phyloP scores from a whole-genome alignment of 2,888 invertebrate species.

The Pemphredon lugubris region DNA sequence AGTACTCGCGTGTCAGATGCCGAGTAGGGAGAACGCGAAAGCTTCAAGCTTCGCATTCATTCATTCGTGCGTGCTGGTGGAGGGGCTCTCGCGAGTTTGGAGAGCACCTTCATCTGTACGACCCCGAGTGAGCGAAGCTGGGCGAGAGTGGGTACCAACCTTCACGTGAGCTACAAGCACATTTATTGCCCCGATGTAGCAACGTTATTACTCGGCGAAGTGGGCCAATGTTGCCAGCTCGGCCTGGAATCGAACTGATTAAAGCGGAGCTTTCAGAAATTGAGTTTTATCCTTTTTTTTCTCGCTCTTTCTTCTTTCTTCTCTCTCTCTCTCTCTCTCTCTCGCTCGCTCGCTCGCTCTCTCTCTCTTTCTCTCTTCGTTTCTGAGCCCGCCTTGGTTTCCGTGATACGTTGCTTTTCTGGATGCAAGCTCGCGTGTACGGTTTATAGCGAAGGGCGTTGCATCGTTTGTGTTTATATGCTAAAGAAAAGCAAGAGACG shows the following conservation, averaged over 20 bases:
- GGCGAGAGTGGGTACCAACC: constrained; percentile 17
- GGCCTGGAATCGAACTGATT: constrained; percentile 67
- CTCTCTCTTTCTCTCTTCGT: constrained; percentile 4
- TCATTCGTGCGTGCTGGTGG: constrained; percentile 35
- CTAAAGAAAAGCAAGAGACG: no score
- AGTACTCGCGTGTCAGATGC: constrained; percentile 27
- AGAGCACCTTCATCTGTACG: constrained; percentile 34
- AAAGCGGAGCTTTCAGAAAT: constrained; percentile 68
- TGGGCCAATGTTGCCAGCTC: constrained; percentile 69
- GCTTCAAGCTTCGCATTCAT: constrained; percentile 23
- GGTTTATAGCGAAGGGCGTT: not conserved
- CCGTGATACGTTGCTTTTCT: not conserved
- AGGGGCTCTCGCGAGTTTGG: constrained; percentile 25
- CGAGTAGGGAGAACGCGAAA: constrained; percentile 24
- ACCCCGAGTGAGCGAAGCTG: constrained; percentile 12
- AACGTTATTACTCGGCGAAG: constrained; percentile 73
- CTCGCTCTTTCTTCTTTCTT: not conserved
- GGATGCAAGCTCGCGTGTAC: not conserved
- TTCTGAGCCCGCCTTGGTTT: no score
- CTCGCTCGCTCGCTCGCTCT: not conserved
- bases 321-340: not conserved
- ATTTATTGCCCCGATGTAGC: constrained; percentile 62
- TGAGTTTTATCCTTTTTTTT: constrained; percentile 30
- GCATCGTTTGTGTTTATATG: not conserved
- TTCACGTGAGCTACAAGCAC: constrained; percentile 49